Percentiles rank a stretch among this genome's conserved stretches.
phyloP scores from a whole-genome alignment of 2,113 vertebrate genomes.

The Noctilio leporinus region DNA sequence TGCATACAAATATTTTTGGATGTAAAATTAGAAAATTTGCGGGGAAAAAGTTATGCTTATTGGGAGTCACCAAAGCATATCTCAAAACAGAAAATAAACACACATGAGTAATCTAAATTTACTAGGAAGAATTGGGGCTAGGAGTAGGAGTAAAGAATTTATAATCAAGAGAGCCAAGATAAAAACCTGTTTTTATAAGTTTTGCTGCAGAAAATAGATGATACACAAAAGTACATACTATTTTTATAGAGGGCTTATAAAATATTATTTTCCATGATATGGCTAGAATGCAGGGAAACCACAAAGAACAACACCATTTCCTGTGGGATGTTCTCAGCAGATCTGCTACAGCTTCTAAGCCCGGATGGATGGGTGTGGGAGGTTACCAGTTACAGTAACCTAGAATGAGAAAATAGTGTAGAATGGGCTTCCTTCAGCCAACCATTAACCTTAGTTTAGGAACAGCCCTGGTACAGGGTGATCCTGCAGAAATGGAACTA shows the following conservation, averaged over 20 bases:
- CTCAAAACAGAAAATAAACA: constrained; percentile 48
- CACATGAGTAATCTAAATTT: constrained; percentile 36
- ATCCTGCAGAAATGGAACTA: neutral
- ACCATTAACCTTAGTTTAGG: neutral
- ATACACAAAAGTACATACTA: neutral
- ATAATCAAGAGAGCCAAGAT: neutral
- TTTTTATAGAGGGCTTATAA: neutral
- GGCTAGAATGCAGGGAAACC: neutral
- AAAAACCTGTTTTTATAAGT: neutral
- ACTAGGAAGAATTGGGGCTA: neutral
- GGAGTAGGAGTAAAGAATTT: neutral
- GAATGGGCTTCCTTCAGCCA: neutral
- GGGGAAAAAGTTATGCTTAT: constrained; percentile 25
- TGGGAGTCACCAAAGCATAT: constrained; percentile 51
- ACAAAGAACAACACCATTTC: neutral
- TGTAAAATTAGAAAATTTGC: constrained; percentile 47
- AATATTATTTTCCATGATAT: neutral
- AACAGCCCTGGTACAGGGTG: neutral
- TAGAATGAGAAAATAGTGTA: neutral
- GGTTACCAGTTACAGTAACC: neutral
- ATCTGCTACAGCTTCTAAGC: neutral
- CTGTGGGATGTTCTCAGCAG: neutral
- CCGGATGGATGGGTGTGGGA: neutral
- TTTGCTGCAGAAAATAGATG: neutral
- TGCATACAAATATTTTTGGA: constrained; percentile 11